Conservation (phyloP, 2,113 vertebrate species). For the Gopherus flavomarginatus region DNA sequence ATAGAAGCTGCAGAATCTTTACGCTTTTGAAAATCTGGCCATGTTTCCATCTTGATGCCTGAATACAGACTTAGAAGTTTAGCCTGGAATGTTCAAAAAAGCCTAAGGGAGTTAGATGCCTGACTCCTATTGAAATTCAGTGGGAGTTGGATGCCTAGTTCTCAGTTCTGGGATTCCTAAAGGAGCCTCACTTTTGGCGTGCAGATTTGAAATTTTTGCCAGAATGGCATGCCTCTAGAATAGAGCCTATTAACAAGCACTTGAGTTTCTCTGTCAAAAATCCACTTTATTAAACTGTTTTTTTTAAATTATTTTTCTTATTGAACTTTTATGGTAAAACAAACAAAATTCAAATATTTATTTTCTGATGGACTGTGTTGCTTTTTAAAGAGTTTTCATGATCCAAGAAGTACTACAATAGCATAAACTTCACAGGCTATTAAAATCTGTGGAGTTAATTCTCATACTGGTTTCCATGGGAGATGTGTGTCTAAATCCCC, state of each 20-base stretch:
- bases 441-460: not conserved
- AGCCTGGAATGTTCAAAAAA: not conserved
- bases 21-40: not conserved
- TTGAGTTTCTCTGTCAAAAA: not conserved
- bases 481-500: not conserved
- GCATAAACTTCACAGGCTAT: not conserved
- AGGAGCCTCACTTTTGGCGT: not conserved
- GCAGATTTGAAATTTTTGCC: not conserved
- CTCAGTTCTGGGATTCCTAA: not conserved
- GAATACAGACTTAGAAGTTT: not conserved
- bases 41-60: not conserved
- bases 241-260: not conserved
- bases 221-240: not conserved
- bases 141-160: not conserved
- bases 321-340: not conserved
- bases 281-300: not conserved
- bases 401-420: not conserved
- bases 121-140: accelerated
- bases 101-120: accelerated
- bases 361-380: not conserved
- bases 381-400: not conserved
- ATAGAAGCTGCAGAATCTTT: not conserved
- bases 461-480: not conserved
- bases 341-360: not conserved
- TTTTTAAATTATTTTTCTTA: not conserved